These are phyloP conservation scores for Campaea margaritaria DNA, from an alignment of 2,888 invertebrate genomes.

Conservation along the genomic window DNA sequence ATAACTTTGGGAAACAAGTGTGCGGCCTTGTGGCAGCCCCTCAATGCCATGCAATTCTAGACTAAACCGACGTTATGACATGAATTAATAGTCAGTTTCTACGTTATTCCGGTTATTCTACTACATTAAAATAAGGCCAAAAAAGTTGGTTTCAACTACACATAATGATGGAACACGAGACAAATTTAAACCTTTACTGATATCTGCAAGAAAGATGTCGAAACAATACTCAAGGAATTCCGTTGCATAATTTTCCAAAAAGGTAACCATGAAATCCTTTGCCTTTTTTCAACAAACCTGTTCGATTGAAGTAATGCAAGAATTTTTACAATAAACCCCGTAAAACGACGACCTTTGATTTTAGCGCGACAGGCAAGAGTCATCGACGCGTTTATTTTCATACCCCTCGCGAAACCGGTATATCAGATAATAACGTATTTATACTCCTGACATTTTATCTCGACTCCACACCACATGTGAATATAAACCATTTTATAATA, in stretches of 20 bases:
- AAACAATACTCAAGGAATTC: background rate
- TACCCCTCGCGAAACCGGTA: conserved; percentile 24
- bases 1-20: conserved; percentile 26
- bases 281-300: conserved; percentile 15
- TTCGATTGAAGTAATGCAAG: conserved; percentile 8
- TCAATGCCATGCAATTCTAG: conserved; percentile 41
- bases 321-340: conserved; percentile 13
- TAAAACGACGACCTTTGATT: conserved; percentile 24
- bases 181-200: background rate
- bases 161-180: background rate
- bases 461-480: conserved; percentile 46
- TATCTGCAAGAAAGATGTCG: background rate
- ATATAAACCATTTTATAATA: conserved; percentile 40
- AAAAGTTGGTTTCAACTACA: background rate
- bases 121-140: conserved; percentile 23
- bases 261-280: conserved; percentile 11
- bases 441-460: conserved; percentile 56
- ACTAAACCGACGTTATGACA: conserved; percentile 37
- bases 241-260: conserved; percentile 15
- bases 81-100: conserved; percentile 43
- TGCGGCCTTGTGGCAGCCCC: conserved; percentile 37
- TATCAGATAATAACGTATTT: conserved; percentile 43
- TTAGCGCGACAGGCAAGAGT: conserved; percentile 17
- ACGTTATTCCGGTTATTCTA: conserved; percentile 38
- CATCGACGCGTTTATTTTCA: conserved; percentile 18